Conservation (phyloP, 1,140 invertebrate genomes). For the Drosophila elegans region DNA sequence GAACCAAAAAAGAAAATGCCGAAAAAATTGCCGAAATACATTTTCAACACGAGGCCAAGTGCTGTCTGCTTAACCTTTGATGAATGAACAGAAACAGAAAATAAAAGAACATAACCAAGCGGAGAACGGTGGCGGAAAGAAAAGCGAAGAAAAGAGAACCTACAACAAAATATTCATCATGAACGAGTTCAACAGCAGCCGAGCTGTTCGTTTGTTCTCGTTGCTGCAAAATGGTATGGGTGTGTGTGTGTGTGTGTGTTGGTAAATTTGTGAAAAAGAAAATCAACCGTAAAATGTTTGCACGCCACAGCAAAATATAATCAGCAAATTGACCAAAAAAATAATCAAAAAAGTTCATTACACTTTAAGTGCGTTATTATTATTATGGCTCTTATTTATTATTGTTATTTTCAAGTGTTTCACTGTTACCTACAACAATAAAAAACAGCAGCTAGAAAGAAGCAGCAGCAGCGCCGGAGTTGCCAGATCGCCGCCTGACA, state of each 20-base stretch:
- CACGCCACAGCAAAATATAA: slow-evolving; percentile 40
- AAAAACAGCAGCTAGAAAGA: slow-evolving; percentile 42
- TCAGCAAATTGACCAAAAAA: slow-evolving; percentile 21
- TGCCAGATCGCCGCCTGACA: slow-evolving; percentile 52
- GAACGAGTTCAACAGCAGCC: slow-evolving; percentile 72
- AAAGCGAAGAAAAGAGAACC: slow-evolving; percentile 47
- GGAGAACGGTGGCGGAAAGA: slow-evolving; percentile 11
- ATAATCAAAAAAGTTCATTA: slow-evolving; percentile 49
- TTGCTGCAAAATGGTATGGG: slow-evolving; percentile 34
- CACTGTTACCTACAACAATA: slow-evolving; percentile 56
- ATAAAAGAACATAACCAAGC: slow-evolving; percentile 27
- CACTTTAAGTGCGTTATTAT: slow-evolving; percentile 44
- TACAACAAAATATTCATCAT: slow-evolving; percentile 52
- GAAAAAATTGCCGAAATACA: slow-evolving; percentile 26
- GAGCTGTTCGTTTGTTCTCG: slow-evolving; percentile 60
- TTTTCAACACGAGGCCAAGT: slow-evolving; percentile 47
- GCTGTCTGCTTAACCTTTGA: slow-evolving; percentile 49
- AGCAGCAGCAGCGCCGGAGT: slow-evolving; percentile 44
- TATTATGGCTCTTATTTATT: slow-evolving; percentile 58
- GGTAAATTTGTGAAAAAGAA: slow-evolving; percentile 33
- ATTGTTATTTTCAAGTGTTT: slow-evolving; percentile 63
- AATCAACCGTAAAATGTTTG: slow-evolving; percentile 36
- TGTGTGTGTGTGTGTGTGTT: slow-evolving; percentile 12
- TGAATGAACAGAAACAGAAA: slow-evolving; percentile 38
- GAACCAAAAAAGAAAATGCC: slow-evolving; percentile 28